A percentile compares a stretch with the other conserved stretches of the same genome.
Evolutionary conservation across 35 echinoderm and acorn worm species (phyloP).

Genomic region (Eucidaris tribuloides): DNA sequence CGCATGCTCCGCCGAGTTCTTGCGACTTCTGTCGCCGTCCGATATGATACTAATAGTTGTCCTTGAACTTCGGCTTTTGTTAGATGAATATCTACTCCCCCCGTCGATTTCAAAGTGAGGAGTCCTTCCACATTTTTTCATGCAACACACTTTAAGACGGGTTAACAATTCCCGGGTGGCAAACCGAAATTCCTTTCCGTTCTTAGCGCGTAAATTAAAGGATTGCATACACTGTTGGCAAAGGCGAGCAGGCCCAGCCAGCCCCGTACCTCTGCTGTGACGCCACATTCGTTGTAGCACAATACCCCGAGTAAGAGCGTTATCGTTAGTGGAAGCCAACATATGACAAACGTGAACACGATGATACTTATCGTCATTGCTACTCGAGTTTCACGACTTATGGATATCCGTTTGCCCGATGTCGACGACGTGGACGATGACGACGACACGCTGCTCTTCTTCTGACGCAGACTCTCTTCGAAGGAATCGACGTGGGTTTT

Average conservation of each 20-base stretch:
- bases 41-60: too few relatives aligned
- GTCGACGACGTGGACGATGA: background rate
- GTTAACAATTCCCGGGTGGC: background rate
- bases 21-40: too few relatives aligned
- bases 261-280: background rate
- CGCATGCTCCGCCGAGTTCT: too few relatives aligned
- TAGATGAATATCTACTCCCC: too few relatives aligned
- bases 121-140: too few relatives aligned
- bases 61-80: too few relatives aligned
- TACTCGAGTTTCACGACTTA: background rate
- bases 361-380: conserved; percentile 3
- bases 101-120: too few relatives aligned
- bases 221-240: background rate
- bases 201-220: conserved; percentile 7
- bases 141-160: background rate
- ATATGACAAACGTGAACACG: conserved; percentile 2
- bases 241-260: conserved; percentile 6
- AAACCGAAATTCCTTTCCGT: background rate
- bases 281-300: background rate
- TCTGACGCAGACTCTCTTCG: background rate
- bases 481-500: background rate
- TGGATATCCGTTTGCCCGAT: too few relatives aligned
- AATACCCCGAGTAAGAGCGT: background rate
- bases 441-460: background rate
- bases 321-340: background rate